Evolutionary conservation across 1,140 invertebrate species (phyloP).

Genomic region (Cherax destructor): DNA sequence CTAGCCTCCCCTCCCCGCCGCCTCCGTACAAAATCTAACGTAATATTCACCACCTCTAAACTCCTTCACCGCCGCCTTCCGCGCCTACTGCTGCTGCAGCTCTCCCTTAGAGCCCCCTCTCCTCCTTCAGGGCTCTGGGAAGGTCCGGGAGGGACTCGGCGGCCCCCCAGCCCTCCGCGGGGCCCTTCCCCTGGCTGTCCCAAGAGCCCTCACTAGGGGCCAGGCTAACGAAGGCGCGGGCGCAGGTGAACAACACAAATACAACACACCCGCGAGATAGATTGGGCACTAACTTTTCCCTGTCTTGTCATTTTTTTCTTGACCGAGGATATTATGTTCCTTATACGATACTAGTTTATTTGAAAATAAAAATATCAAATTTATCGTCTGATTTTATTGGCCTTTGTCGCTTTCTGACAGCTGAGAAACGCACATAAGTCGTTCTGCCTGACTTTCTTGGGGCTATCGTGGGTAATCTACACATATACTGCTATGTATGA

Average conservation of each 20-base stretch:
- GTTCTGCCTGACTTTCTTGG: too few relatives aligned
- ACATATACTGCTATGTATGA: too few relatives aligned
- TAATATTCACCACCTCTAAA: background rate
- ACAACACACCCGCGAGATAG: background rate
- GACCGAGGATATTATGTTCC: constrained; percentile 38
- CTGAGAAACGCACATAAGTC: too few relatives aligned
- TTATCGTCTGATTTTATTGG: background rate
- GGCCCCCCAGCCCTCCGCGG: constrained; percentile 48
- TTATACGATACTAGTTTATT: constrained; percentile 41
- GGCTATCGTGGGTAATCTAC: too few relatives aligned
- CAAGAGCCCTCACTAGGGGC: background rate
- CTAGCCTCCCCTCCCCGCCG: constrained; percentile 15
- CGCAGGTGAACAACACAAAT: background rate
- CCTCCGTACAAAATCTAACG: background rate
- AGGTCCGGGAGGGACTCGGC: constrained; percentile 44
- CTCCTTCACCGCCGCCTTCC: background rate
- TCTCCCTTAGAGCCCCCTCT: background rate
- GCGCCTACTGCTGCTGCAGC: background rate
- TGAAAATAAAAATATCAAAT: constrained; percentile 48
- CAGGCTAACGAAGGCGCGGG: background rate
- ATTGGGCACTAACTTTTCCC: constrained; percentile 15
- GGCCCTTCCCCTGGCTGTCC: constrained; percentile 19
- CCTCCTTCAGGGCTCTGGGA: background rate
- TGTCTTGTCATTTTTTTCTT: constrained; percentile 18
- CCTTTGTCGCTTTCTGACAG: too few relatives aligned